phyloP scores from a whole-genome alignment of 2,888 invertebrate genomes.

The Lampropteryx suffumata region DNA sequence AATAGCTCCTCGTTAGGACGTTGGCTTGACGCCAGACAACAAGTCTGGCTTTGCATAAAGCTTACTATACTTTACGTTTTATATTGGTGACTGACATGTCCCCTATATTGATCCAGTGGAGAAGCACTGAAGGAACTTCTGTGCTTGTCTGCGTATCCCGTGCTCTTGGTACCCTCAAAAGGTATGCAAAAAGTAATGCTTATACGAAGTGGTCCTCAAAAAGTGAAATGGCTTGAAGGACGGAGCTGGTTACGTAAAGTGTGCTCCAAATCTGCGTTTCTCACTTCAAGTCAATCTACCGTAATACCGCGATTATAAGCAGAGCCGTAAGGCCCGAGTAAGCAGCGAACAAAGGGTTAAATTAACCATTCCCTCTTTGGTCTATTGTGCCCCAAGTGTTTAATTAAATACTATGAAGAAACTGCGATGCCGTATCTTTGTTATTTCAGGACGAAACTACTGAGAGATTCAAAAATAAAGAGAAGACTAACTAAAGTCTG shows the following conservation, averaged over 20 bases:
- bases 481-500: conserved; percentile 5
- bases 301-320: conserved; percentile 12
- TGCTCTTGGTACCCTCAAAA: too few relatives aligned
- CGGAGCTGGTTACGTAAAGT: conserved; percentile 8
- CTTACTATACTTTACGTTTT: background rate
- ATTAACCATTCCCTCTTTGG: conserved; percentile 31
- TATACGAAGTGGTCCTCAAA: too few relatives aligned
- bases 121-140: too few relatives aligned
- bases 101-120: too few relatives aligned
- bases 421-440: conserved; percentile 6
- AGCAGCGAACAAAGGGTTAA: conserved; percentile 37
- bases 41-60: background rate
- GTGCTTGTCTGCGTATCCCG: too few relatives aligned
- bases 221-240: too few relatives aligned
- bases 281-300: conserved; percentile 21
- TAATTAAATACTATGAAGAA: conserved; percentile 34
- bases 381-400: conserved; percentile 35
- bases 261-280: conserved; percentile 28
- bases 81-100: background rate
- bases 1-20: conserved; percentile 21
- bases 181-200: too few relatives aligned
- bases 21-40: conserved; percentile 24
- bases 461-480: background rate
- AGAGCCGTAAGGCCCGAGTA: conserved; percentile 12
- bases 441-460: conserved; percentile 7